phyloP scores from a whole-genome alignment of 2,888 invertebrate species.

The Suillia variegata region DNA sequence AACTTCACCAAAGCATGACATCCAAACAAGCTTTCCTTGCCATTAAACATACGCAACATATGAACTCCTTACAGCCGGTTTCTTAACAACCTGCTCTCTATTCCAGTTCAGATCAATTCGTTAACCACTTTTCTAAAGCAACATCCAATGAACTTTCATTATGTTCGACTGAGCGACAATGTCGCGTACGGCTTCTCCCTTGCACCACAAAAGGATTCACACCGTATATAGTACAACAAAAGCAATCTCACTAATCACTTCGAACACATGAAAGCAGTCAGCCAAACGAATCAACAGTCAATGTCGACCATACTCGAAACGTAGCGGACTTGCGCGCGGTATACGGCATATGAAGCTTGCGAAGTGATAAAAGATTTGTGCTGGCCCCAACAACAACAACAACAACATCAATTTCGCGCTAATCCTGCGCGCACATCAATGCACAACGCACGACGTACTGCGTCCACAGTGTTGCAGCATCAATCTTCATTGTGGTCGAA shows the following conservation, averaged over 20 bases:
- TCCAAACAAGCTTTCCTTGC: no score
- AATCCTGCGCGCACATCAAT: no score
- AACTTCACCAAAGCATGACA: no score
- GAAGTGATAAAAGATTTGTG: neutral
- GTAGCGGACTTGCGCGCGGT: neutral
- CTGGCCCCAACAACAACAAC: neutral
- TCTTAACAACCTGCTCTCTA: no score
- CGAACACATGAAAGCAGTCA: neutral
- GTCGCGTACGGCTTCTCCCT: neutral
- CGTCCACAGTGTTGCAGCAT: constrained; percentile 6
- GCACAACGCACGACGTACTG: no score
- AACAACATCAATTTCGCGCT: constrained; percentile 11
- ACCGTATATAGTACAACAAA: constrained; percentile 5
- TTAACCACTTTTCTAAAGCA: no score
- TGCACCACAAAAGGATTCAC: constrained; percentile 4
- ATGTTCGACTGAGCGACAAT: neutral
- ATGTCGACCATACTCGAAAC: neutral
- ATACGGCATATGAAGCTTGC: neutral
- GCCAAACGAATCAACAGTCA: neutral
- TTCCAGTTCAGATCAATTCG: no score
- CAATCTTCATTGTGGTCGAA: constrained; percentile 17
- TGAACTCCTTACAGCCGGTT: no score
- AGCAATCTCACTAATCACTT: constrained; percentile 13
- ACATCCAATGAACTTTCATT: no score
- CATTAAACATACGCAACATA: no score